Evolutionary conservation across 2,888 invertebrate species (phyloP).

Genomic region (Caenorhabditis afra): DNA sequence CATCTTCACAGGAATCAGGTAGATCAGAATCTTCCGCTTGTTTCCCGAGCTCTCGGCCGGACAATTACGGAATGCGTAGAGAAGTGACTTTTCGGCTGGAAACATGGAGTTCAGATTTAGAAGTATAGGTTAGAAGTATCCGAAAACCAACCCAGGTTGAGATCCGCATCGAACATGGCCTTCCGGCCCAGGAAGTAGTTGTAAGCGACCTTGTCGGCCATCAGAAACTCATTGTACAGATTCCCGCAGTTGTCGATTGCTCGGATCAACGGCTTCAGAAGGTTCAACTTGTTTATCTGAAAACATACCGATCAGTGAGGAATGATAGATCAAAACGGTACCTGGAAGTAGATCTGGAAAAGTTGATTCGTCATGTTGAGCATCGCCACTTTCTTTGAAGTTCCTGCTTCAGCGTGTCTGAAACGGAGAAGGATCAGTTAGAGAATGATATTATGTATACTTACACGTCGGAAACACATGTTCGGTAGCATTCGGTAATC

Average conservation of each 20-base stretch:
- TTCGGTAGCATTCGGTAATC: slow-evolving; percentile 77
- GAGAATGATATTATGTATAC: slow-evolving; percentile 35
- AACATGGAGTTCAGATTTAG: slow-evolving; percentile 70
- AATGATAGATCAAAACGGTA: slow-evolving; percentile 81
- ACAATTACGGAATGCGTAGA: slow-evolving; percentile 94
- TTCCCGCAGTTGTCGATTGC: slow-evolving; percentile 94
- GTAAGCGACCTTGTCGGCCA: slow-evolving; percentile 96
- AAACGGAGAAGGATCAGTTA: neutral
- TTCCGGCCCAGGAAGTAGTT: slow-evolving; percentile 96
- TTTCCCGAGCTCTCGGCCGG: slow-evolving; percentile 87
- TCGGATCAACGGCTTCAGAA: slow-evolving; percentile 91
- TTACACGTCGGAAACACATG: slow-evolving; percentile 76
- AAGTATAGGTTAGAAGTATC: no score
- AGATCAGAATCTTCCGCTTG: slow-evolving; percentile 93
- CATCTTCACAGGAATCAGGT: slow-evolving; percentile 87
- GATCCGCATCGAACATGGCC: slow-evolving; percentile 98
- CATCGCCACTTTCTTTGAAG: slow-evolving; percentile 97
- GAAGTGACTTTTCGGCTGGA: slow-evolving; percentile 91
- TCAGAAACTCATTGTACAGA: slow-evolving; percentile 88
- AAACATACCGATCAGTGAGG: slow-evolving; percentile 39
- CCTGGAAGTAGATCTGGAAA: slow-evolving; percentile 96
- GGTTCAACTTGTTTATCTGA: slow-evolving; percentile 84
- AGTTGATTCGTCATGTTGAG: slow-evolving; percentile 95
- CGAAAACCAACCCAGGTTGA: slow-evolving; percentile 86
- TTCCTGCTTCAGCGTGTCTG: slow-evolving; percentile 86